Percentiles rank a stretch among this genome's conserved stretches.
Conservation (phyloP, 1,140 invertebrate species). For the Drosophila saltans region DNA sequence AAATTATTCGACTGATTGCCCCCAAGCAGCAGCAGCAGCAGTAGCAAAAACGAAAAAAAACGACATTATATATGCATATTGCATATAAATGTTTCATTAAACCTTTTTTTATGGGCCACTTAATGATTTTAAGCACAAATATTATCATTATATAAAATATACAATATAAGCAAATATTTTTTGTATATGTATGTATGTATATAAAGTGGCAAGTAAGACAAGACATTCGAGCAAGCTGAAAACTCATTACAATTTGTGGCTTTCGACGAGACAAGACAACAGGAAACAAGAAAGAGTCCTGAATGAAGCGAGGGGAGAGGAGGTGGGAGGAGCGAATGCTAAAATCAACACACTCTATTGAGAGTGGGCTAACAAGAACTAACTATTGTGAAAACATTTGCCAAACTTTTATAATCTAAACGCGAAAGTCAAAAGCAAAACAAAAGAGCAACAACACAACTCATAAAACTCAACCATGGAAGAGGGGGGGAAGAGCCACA, state of each 20-base stretch:
- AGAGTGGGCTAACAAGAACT: slow-evolving; percentile 26
- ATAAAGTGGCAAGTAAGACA: slow-evolving; percentile 32
- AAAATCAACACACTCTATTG: slow-evolving; percentile 35
- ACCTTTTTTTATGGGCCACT: slow-evolving; percentile 15
- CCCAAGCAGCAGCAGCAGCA: neutral
- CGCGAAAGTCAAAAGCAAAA: slow-evolving; percentile 68
- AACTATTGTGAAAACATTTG: slow-evolving; percentile 68
- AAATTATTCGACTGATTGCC: slow-evolving; percentile 50
- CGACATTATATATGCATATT: slow-evolving; percentile 13
- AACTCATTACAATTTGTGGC: slow-evolving; percentile 51
- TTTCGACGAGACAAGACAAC: neutral
- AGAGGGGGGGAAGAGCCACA: slow-evolving; percentile 2
- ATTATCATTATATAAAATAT: slow-evolving; percentile 34
- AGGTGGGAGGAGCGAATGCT: neutral
- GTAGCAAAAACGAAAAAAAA: slow-evolving; percentile 6
- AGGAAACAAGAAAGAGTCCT: neutral
- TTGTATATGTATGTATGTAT: too few species aligned
- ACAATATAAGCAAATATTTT: slow-evolving; percentile 28
- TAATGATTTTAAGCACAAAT: slow-evolving; percentile 17
- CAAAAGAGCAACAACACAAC: slow-evolving; percentile 55
- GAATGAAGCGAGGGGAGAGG: slow-evolving; percentile 1
- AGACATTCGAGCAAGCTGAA: slow-evolving; percentile 41
- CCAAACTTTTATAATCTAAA: slow-evolving; percentile 72
- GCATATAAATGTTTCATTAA: slow-evolving; percentile 51
- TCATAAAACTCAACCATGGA: slow-evolving; percentile 43